Base-by-base conservation (phyloP, 2,888 invertebrate species). In the Eupithecia inturbata region DNA sequence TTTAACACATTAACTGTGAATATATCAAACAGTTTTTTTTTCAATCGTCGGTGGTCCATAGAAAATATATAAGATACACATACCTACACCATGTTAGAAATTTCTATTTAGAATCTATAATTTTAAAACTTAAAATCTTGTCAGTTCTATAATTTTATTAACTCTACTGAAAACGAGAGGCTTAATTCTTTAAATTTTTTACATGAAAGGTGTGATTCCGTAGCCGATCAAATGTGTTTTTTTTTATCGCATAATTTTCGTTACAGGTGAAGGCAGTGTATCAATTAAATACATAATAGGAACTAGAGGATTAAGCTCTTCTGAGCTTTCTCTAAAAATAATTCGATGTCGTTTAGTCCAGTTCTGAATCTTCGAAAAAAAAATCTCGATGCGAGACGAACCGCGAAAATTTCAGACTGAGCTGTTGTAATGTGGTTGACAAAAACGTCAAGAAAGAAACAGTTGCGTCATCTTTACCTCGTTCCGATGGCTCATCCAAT, bases 171-270 rank as follows among this genome's bases (percentile, higher is more conserved):
- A 36, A 66, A 4, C 39, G 75, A 76, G 75, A 78, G 62, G 88
- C 92, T 85, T 88, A 89, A 84, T 88, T 86, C 86, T 87, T 69
- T 68, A 69, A 49, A 83, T 91, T 93, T 93, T 94, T 94, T 94
- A 88, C 87, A 84, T 87, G 82, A 90, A 93, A 92, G 92, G 93
- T 94, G 93, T 93, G 93, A 93, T 92, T 90, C 91, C 87, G 82
- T 84, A 85, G 84, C 85, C 86, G 92, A 92, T 92, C 89, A 88
- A 85, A 80, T 78, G 79, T 80, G 79, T 77, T 71, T 78, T 80
- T 78, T 79, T 92, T 92, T 89, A 82, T 77, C 80, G 79, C 80
- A 81, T 78, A 64, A n/a, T 64, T 19, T 31, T 90, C 86, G 85
- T 80, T 81, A 84, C 86, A 87, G 87, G 86, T 86, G 86, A 77